Evolutionary conservation across 1,140 invertebrate genomes (phyloP).

Genomic region (Drosophila tani): DNA sequence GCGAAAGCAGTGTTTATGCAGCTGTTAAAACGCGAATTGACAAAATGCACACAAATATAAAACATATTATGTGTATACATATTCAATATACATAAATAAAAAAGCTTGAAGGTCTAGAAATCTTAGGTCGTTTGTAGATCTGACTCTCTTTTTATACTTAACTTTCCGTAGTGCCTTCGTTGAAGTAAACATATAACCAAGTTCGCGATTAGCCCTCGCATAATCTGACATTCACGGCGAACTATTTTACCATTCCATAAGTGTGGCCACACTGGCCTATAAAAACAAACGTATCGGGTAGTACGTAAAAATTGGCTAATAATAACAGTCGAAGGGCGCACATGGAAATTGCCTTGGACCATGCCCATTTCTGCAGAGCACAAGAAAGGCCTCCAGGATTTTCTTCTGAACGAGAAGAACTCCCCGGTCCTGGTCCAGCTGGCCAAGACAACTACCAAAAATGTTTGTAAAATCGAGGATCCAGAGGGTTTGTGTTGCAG

Average conservation of each 20-base stretch:
- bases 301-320: not conserved
- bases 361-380: conserved; percentile 63
- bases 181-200: not conserved
- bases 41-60: not conserved
- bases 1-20: conserved; percentile 28
- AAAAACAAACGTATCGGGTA: not conserved
- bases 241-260: not conserved
- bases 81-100: not conserved
- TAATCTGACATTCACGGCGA: not conserved
- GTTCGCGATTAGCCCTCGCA: not conserved
- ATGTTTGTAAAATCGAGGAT: conserved; percentile 49
- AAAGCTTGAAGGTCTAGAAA: not conserved
- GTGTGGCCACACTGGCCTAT: not conserved
- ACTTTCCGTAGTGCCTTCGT: not conserved
- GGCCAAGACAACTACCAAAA: conserved; percentile 63
- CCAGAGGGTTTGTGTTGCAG: conserved; percentile 41
- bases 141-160: not conserved
- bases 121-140: not conserved
- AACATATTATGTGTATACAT: not conserved
- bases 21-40: conserved; percentile 3
- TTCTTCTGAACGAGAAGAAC: conserved; percentile 58
- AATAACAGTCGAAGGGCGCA: not conserved
- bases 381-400: conserved; percentile 52
- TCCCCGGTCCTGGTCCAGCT: conserved; percentile 56
- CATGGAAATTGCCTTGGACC: not conserved